phyloP scores from a whole-genome alignment of 2,797 vertebrate genomes.

The Nyctalus aviator region DNA sequence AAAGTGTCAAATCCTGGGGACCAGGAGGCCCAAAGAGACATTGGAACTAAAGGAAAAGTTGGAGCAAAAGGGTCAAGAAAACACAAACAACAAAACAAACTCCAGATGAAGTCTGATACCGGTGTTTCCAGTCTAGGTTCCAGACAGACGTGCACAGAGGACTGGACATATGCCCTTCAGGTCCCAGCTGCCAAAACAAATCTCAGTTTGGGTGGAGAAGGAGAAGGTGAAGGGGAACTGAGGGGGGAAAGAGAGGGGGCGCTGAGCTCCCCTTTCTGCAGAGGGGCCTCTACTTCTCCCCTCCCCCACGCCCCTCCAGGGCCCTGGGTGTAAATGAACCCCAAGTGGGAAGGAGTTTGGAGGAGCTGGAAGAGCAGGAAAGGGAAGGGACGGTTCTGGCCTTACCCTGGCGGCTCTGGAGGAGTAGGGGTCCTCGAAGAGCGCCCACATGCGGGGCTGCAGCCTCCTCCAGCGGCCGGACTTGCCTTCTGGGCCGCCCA shows the following conservation, averaged over 20 bases:
- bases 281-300: neutral
- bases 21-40: neutral
- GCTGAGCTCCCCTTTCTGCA: neutral
- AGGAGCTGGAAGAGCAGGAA: neutral
- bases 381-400: neutral
- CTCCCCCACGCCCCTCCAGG: neutral
- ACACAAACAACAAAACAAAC: neutral
- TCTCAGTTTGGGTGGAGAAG: neutral
- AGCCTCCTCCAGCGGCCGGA: conserved; percentile 94
- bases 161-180: neutral
- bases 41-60: conserved; percentile 26
- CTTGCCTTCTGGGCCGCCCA: conserved; percentile 88
- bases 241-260: fast-evolving
- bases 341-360: neutral
- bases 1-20: conserved; percentile 12
- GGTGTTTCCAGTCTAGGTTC: neutral
- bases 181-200: neutral
- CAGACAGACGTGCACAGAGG: neutral
- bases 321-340: neutral
- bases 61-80: neutral
- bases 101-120: neutral
- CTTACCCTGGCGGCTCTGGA: conserved; percentile 98
- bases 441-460: conserved; percentile 96
- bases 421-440: conserved; percentile 99
- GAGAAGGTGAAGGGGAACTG: fast-evolving